Percentiles rank a stretch among this genome's conserved stretches.
phyloP scores from a whole-genome alignment of 2,888 invertebrate species.

The Apodemia duryi region DNA sequence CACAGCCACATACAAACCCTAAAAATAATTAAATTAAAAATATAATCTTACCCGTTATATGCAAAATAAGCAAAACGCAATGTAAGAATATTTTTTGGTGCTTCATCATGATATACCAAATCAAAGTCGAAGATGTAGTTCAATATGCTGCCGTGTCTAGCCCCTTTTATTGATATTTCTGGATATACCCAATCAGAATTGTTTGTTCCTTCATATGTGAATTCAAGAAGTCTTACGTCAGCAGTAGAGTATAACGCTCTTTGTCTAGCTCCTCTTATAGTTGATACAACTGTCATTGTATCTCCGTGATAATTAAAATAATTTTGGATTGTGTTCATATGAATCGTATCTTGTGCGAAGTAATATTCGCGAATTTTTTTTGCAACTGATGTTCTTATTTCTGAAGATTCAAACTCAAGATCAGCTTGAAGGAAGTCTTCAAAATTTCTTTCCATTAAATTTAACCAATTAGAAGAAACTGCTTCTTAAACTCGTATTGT shows the following conservation, averaged over 20 bases:
- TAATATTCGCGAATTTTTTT: background rate
- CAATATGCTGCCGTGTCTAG: no score
- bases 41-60: no score
- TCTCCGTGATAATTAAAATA: background rate
- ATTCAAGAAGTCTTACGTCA: background rate
- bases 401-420: background rate
- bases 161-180: no score
- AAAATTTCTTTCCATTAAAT: conserved; percentile 55
- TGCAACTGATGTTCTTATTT: background rate
- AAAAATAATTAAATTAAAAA: no score
- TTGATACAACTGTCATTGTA: background rate
- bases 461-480: conserved; percentile 43
- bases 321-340: background rate
- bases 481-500: conserved; percentile 54
- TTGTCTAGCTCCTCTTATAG: background rate
- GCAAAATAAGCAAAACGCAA: no score
- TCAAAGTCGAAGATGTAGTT: no score
- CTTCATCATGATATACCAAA: no score
- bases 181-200: no score
- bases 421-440: conserved; percentile 56
- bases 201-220: no score
- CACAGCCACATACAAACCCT: no score
- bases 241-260: background rate
- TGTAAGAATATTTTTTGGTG: no score
- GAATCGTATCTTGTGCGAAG: background rate